Conservation (phyloP, 2,797 vertebrate genomes). For the Martes flavigula region DNA sequence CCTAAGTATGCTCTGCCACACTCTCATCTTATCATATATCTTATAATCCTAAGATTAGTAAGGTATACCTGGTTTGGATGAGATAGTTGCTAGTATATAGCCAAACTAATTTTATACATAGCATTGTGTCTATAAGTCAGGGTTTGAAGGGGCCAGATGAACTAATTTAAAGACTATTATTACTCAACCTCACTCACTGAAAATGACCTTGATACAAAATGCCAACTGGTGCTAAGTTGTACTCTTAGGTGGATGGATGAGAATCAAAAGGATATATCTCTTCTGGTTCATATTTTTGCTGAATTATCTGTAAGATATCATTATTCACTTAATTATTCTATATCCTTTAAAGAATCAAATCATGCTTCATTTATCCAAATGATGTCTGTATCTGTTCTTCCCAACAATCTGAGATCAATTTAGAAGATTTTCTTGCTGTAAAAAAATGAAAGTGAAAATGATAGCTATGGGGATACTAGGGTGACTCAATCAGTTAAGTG, state of each 20-base stretch:
- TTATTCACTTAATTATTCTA: background rate
- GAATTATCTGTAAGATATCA: background rate
- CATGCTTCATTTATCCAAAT: background rate
- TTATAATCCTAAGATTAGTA: background rate
- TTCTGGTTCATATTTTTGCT: background rate
- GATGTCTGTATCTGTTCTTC: background rate
- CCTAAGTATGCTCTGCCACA: background rate
- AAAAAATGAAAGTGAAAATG: background rate
- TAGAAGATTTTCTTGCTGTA: background rate
- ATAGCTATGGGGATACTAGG: background rate
- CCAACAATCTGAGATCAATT: background rate
- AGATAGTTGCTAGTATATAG: background rate
- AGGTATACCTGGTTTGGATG: background rate
- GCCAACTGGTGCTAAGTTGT: background rate
- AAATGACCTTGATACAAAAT: background rate
- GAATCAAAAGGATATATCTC: background rate
- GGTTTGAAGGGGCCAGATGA: background rate
- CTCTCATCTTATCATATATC: background rate
- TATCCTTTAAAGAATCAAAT: background rate
- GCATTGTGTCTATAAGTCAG: background rate
- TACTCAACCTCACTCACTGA: background rate
- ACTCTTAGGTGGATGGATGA: background rate
- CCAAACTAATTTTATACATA: background rate
- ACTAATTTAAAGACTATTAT: background rate
- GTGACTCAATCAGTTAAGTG: background rate